Evolutionary conservation across 2,113 vertebrate species (phyloP).

Genomic region (Tupaia tana): DNA sequence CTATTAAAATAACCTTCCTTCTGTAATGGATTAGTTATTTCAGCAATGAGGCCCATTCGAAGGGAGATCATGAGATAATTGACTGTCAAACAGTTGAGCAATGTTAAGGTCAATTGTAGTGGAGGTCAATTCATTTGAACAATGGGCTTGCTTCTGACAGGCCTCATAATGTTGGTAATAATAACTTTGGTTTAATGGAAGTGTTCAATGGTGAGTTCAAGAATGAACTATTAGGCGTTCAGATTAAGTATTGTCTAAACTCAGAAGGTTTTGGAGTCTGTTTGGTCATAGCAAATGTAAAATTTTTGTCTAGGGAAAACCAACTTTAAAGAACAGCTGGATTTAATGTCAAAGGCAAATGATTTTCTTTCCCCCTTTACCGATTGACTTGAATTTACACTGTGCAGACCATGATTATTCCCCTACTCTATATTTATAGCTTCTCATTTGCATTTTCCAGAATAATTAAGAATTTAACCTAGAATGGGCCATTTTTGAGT

Average conservation of each 20-base stretch:
- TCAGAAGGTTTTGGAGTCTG: constrained; percentile 65
- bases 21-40: constrained; percentile 86
- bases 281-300: constrained; percentile 62
- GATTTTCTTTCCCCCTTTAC: constrained; percentile 75
- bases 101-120: constrained; percentile 86
- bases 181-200: constrained; percentile 83
- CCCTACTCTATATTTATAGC: constrained; percentile 80
- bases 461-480: constrained; percentile 85
- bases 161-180: constrained; percentile 84
- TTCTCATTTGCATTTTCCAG: constrained; percentile 82
- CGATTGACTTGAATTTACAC: constrained; percentile 80
- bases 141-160: constrained; percentile 82
- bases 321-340: constrained; percentile 71
- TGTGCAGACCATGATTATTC: constrained; percentile 78
- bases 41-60: constrained; percentile 83
- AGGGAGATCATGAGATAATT: constrained; percentile 87
- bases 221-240: constrained; percentile 81
- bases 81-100: constrained; percentile 86
- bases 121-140: constrained; percentile 86
- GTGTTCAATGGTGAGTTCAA: constrained; percentile 73
- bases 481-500: constrained; percentile 80
- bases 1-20: constrained; percentile 84
- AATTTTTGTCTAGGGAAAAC: constrained; percentile 69
- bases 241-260: constrained; percentile 80
- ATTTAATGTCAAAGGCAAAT: constrained; percentile 77